Percentiles rank a stretch among this genome's conserved stretches.
These are phyloP conservation scores for Phyllostomus discolor DNA, from an alignment of 2,113 vertebrate species.

Conservation along the genomic window DNA sequence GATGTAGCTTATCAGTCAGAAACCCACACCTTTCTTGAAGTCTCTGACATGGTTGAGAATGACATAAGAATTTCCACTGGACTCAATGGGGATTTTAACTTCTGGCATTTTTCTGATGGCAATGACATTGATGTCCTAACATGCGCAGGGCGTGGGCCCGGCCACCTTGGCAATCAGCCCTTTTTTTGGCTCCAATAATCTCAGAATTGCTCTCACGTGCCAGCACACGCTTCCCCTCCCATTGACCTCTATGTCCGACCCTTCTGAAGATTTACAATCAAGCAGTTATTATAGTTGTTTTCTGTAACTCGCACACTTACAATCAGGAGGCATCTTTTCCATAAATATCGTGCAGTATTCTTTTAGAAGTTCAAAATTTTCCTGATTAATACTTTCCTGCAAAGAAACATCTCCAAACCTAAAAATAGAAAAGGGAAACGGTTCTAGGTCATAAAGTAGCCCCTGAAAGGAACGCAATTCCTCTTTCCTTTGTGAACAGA, in stretches of 20 bases:
- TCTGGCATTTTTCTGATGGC: background rate
- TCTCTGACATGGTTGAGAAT: background rate
- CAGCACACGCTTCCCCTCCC: background rate
- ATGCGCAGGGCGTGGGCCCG: background rate
- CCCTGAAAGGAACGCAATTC: background rate
- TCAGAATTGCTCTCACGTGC: background rate
- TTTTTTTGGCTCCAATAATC: background rate
- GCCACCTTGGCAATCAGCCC: background rate
- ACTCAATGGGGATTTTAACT: background rate
- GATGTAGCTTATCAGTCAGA: background rate
- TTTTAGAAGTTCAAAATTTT: conserved; percentile 93
- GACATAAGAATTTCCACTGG: background rate
- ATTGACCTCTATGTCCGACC: background rate
- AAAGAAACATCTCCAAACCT: conserved; percentile 98
- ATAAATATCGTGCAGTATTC: conserved; percentile 93
- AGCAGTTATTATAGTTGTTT: background rate
- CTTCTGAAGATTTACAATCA: background rate
- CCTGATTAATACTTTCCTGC: conserved; percentile 97
- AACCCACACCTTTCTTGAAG: background rate
- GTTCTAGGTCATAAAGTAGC: background rate
- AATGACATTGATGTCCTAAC: background rate
- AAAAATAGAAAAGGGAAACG: conserved; percentile 48
- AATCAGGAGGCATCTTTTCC: conserved; percentile 92
- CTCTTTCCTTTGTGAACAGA: background rate
- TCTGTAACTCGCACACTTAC: conserved; percentile 83